Evolutionary conservation across 2,797 vertebrate genomes (phyloP).

Genomic region (Alauda arvensis): DNA sequence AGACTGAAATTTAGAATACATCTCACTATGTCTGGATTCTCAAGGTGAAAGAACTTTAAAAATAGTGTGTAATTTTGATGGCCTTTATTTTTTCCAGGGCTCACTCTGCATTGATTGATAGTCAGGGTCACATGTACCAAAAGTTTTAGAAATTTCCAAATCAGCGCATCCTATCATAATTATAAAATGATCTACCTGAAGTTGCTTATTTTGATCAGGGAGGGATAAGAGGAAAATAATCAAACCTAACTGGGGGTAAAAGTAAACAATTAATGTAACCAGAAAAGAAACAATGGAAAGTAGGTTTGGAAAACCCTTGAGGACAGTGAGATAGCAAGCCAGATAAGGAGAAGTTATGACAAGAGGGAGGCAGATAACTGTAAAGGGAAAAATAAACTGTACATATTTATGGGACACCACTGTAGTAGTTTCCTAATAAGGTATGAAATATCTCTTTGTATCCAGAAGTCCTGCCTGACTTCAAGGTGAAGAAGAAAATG

Average conservation of each 20-base stretch:
- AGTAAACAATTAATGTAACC: not conserved
- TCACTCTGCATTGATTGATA: not conserved
- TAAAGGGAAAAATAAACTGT: not conserved
- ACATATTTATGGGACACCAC: not conserved
- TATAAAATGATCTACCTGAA: not conserved
- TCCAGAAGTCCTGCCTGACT: not conserved
- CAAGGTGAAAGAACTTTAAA: not conserved
- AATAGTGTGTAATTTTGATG: not conserved
- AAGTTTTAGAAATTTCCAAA: not conserved
- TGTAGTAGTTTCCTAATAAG: not conserved
- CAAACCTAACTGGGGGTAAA: fast-evolving
- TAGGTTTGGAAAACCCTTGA: not conserved
- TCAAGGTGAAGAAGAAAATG: not conserved
- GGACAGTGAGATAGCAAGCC: not conserved
- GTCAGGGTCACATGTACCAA: not conserved
- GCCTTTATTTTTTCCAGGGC: not conserved
- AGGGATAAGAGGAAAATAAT: not conserved
- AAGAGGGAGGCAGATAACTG: not conserved
- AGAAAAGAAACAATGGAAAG: not conserved
- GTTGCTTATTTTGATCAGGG: not conserved
- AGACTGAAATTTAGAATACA: not conserved
- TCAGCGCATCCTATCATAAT: not conserved
- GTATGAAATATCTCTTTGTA: not conserved
- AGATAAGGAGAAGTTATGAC: not conserved
- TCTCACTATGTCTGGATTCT: not conserved